phyloP scores from a whole-genome alignment of 2,888 invertebrate genomes.

The Digitonthophagus gazella region DNA sequence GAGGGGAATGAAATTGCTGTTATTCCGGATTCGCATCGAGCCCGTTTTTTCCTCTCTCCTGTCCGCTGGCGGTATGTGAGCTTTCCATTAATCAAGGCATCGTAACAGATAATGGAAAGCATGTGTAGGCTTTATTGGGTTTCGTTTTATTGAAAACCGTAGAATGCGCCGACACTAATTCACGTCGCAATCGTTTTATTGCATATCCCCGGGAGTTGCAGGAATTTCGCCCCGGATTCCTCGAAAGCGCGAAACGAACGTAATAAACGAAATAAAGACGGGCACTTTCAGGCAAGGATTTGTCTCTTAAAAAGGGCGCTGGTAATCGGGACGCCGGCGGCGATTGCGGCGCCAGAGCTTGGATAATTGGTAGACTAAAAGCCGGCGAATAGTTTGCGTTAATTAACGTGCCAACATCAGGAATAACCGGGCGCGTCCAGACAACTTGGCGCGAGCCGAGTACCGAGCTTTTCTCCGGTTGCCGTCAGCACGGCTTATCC shows the following conservation, averaged over 20 bases:
- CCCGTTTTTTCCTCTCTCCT: conserved; percentile 5
- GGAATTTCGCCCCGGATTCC: not conserved
- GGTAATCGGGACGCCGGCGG: not conserved
- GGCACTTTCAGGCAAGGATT: not conserved
- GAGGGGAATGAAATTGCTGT: conserved; percentile 16
- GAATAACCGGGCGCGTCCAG: conserved; percentile 35
- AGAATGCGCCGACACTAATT: not conserved
- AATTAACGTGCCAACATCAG: conserved; percentile 42
- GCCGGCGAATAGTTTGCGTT: conserved; percentile 37
- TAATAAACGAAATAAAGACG: not conserved
- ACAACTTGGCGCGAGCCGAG: conserved; percentile 14
- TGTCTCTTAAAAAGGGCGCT: not conserved
- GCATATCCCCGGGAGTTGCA: not conserved
- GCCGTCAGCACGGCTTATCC: conserved; percentile 11
- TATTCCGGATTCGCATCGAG: not conserved
- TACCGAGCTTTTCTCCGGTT: conserved; percentile 6
- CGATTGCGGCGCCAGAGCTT: not conserved
- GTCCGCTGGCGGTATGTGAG: conserved; percentile 4
- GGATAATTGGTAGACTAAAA: conserved; percentile 26
- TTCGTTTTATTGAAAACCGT: conserved; percentile 13
- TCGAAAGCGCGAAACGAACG: not conserved
- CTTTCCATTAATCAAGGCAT: conserved; percentile 15
- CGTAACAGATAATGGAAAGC: conserved; percentile 11
- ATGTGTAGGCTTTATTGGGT: conserved; percentile 12
- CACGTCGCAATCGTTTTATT: not conserved